Evolutionary conservation across 2,113 vertebrate genomes (phyloP).

Genomic region (Plotosus lineatus): DNA sequence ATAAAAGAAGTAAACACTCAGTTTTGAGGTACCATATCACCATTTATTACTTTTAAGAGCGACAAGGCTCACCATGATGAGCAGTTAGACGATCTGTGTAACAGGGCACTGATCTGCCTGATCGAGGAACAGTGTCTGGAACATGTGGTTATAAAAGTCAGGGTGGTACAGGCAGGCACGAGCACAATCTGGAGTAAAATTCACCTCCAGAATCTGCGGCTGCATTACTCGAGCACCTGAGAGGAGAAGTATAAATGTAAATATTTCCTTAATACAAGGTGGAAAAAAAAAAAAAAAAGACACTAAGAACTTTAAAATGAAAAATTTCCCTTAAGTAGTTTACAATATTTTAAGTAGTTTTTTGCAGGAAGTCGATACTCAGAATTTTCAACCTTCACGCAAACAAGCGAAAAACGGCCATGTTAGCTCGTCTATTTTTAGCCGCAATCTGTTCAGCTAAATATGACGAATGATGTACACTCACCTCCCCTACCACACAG

Average conservation of each 20-base stretch:
- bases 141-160: constrained; percentile 90
- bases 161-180: constrained; percentile 94
- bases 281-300: neutral
- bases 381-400: neutral
- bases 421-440: neutral
- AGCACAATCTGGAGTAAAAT: constrained; percentile 92
- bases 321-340: too few species aligned
- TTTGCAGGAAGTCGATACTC: neutral
- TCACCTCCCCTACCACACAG: neutral
- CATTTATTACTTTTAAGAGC: constrained; percentile 8
- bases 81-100: constrained; percentile 72
- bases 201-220: constrained; percentile 93
- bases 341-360: too few species aligned
- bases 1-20: neutral
- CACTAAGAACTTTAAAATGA: too few species aligned
- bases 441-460: neutral
- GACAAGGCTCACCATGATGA: neutral
- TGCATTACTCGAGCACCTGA: constrained; percentile 83
- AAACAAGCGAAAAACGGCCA: neutral
- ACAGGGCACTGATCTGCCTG: constrained; percentile 75
- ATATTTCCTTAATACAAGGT: neutral
- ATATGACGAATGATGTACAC: neutral
- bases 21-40: neutral
- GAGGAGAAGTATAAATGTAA: neutral
- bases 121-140: constrained; percentile 89